Conservation (phyloP, 2,113 vertebrate species). For the Lophura nycthemera region DNA sequence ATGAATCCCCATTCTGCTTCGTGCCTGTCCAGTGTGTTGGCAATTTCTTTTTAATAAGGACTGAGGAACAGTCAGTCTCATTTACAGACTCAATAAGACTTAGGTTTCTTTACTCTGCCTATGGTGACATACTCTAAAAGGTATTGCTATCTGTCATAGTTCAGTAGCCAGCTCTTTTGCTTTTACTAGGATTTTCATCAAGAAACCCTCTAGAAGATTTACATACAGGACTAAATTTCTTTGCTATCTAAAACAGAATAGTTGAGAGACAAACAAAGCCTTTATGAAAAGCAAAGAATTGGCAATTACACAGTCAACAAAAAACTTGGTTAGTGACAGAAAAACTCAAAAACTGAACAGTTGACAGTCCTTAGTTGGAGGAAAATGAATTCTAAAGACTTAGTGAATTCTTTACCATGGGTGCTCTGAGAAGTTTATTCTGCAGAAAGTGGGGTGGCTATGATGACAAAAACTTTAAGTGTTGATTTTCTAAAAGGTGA, state of each 20-base stretch:
- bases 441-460: background rate
- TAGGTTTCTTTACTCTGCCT: background rate
- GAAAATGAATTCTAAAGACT: background rate
- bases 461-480: background rate
- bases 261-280: background rate
- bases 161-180: background rate
- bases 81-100: background rate
- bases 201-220: background rate
- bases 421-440: background rate
- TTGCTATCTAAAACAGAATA: background rate
- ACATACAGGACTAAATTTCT: background rate
- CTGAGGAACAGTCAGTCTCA: background rate
- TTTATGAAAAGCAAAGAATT: background rate
- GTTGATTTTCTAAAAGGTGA: background rate
- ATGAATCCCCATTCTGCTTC: constrained; percentile 52
- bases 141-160: background rate
- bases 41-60: constrained; percentile 1
- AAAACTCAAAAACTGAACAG: background rate
- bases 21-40: constrained; percentile 34
- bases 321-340: background rate
- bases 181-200: background rate
- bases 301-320: background rate
- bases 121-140: background rate
- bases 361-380: background rate
- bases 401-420: accelerated